These are phyloP conservation scores for Podarcis lilfordi DNA, from an alignment of 2,797 vertebrate species.

Conservation along the genomic window DNA sequence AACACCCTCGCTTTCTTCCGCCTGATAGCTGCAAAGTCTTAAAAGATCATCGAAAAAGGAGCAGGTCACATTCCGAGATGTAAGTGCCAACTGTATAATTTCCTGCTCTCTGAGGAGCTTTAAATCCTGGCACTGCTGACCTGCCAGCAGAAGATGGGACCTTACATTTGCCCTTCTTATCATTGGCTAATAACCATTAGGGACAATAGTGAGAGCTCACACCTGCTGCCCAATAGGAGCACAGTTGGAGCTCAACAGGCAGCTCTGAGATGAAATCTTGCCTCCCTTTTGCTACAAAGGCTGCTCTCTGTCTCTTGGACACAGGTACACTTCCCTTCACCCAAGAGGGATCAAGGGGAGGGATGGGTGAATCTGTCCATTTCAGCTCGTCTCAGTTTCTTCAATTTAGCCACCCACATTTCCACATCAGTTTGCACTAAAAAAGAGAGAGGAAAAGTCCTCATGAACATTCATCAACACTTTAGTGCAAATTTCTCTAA, in stretches of 20 bases:
- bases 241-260: constrained; percentile 75
- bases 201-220: constrained; percentile 82
- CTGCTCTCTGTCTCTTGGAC: not conserved
- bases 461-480: too few relatives aligned
- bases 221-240: constrained; percentile 87
- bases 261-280: constrained; percentile 64
- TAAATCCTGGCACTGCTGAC: constrained; percentile 85
- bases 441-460: too few relatives aligned
- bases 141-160: constrained; percentile 84
- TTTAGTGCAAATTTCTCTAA: too few relatives aligned
- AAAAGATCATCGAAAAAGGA: constrained; percentile 66
- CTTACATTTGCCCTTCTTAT: constrained; percentile 87
- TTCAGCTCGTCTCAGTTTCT: too few relatives aligned
- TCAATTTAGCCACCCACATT: too few relatives aligned
- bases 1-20: constrained; percentile 9
- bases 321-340: not conserved
- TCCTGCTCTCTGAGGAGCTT: constrained; percentile 77
- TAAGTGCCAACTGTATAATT: constrained; percentile 78
- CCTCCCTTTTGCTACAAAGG: constrained; percentile 49
- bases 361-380: too few relatives aligned
- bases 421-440: too few relatives aligned
- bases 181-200: constrained; percentile 87
- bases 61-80: constrained; percentile 67
- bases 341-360: too few relatives aligned
- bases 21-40: constrained; percentile 46